A percentile compares a stretch with the other conserved stretches of the same genome.
phyloP scores from a whole-genome alignment of 1,140 invertebrate genomes.

The Trichonephila inaurata region DNA sequence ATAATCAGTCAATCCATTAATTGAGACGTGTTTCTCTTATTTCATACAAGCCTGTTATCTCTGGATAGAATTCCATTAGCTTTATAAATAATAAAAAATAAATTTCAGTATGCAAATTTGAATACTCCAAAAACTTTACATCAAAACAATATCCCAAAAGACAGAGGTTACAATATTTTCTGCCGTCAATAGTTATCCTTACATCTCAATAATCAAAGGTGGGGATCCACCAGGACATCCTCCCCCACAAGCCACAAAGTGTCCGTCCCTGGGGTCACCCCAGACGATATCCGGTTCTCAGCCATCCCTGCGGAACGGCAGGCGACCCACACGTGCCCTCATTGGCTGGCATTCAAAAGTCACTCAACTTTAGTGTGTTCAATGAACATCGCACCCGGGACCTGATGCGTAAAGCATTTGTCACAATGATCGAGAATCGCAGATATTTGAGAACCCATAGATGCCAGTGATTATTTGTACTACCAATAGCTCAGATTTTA shows the following conservation, averaged over 20 bases:
- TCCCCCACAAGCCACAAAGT: not conserved
- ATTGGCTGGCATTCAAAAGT: conserved; percentile 13
- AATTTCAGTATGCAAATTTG: too few relatives aligned
- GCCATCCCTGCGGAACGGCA: not conserved
- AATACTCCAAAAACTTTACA: too few relatives aligned
- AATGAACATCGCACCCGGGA: not conserved
- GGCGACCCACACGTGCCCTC: not conserved
- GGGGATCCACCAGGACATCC: not conserved
- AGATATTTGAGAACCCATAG: too few relatives aligned
- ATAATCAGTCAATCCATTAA: too few relatives aligned
- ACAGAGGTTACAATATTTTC: too few relatives aligned
- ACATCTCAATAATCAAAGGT: not conserved
- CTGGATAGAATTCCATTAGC: too few relatives aligned
- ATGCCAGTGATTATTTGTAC: too few relatives aligned
- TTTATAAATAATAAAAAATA: too few relatives aligned
- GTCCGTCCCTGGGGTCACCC: not conserved
- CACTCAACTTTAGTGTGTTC: not conserved
- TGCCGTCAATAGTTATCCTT: not conserved
- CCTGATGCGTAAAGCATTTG: not conserved
- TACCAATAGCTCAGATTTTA: too few relatives aligned
- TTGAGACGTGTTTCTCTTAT: too few relatives aligned
- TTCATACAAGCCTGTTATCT: too few relatives aligned
- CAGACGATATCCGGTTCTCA: conserved; percentile 17
- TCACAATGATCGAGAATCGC: not conserved
- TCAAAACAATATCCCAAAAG: too few relatives aligned